Conservation (phyloP, 2,113 vertebrate genomes). For the Erythrocercus mccallii region DNA sequence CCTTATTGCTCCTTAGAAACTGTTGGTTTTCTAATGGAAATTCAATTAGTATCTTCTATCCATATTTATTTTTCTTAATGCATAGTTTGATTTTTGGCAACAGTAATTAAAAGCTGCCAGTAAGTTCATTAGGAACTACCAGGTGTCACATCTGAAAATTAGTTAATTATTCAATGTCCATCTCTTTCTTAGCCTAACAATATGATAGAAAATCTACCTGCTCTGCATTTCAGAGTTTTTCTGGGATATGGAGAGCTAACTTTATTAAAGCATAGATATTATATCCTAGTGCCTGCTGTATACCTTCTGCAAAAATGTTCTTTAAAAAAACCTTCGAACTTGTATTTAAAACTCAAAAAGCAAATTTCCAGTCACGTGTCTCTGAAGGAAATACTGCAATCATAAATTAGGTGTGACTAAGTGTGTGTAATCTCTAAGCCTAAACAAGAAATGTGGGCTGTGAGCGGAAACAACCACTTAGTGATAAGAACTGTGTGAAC, state of each 20-base stretch:
- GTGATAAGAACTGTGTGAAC: background rate
- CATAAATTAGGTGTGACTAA: background rate
- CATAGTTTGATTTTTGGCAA: background rate
- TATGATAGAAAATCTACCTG: background rate
- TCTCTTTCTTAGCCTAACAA: background rate
- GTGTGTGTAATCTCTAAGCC: background rate
- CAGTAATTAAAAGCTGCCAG: background rate
- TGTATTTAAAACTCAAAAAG: background rate
- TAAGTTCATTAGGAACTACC: background rate
- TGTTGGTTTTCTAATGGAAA: background rate
- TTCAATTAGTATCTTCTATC: background rate
- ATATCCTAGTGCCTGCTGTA: background rate
- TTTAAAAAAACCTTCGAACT: background rate
- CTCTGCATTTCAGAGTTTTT: background rate
- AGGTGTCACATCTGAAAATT: background rate
- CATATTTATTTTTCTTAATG: background rate
- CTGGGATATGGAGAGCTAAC: background rate
- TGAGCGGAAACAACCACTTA: background rate
- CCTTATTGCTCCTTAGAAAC: background rate
- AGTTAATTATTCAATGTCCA: background rate
- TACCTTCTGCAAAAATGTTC: background rate
- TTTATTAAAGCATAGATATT: background rate
- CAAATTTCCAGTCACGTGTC: background rate
- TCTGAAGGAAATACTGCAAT: background rate
- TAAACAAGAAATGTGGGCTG: background rate